phyloP scores from a whole-genome alignment of 2,797 vertebrate species.

The Bradypodion ventrale region DNA sequence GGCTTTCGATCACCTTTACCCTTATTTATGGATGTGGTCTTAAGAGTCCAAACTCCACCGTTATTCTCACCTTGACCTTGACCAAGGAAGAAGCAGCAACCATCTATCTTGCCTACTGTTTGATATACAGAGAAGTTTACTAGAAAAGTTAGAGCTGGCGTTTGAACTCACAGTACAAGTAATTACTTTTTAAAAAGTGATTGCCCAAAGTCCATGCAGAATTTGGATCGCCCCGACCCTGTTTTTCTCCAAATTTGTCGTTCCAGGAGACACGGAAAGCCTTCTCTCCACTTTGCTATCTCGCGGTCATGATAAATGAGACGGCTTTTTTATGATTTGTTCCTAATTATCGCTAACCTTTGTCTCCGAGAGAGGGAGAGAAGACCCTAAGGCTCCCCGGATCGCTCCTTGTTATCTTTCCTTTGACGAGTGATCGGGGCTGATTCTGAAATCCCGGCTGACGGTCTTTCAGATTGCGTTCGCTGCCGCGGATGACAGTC shows the following conservation, averaged over 20 bases:
- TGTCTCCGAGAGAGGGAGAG: slow-evolving; percentile 3
- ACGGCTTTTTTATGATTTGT: slow-evolving; percentile 8
- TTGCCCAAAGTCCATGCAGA: background rate
- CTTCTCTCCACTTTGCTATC: background rate
- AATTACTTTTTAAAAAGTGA: no score
- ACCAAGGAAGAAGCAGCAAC: no score
- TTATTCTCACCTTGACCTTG: no score
- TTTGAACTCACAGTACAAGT: background rate
- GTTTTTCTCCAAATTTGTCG: background rate
- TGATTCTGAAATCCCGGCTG: slow-evolving; percentile 62
- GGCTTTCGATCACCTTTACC: no score
- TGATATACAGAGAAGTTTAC: no score
- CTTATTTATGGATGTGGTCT: no score
- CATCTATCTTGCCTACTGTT: no score
- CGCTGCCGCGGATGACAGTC: slow-evolving; percentile 51
- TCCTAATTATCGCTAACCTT: background rate
- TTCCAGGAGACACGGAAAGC: no score
- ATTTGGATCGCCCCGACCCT: no score
- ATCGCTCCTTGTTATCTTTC: slow-evolving; percentile 6
- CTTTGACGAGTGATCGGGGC: slow-evolving; percentile 26
- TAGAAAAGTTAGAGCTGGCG: no score
- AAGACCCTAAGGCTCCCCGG: slow-evolving; percentile 39
- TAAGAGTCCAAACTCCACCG: no score
- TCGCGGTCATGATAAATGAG: background rate
- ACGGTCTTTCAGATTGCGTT: slow-evolving; percentile 61